A percentile compares a stretch with the other conserved stretches of the same genome.
phyloP scores from a whole-genome alignment of 2,888 invertebrate genomes.

The Xylocampa areola region DNA sequence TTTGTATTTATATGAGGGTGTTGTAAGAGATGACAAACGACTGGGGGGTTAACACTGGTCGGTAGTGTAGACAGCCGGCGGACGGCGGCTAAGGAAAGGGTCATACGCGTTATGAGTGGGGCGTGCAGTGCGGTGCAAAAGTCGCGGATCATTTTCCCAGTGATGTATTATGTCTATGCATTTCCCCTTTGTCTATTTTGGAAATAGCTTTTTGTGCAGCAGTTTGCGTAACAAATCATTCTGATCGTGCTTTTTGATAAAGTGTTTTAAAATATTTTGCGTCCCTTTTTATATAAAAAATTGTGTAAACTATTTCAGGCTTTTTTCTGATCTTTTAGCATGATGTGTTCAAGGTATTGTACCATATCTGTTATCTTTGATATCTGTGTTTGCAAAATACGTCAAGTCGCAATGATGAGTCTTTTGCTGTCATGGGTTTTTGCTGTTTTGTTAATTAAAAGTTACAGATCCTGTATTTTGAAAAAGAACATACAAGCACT shows the following conservation, averaged over 20 bases:
- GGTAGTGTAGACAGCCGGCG: constrained; percentile 48
- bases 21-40: constrained; percentile 87
- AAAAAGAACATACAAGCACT: no score
- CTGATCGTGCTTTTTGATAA: constrained; percentile 27
- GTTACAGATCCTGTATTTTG: no score
- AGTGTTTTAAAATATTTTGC: constrained; percentile 10
- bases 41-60: constrained; percentile 67
- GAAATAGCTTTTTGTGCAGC: constrained; percentile 29
- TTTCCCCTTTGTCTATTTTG: constrained; percentile 43
- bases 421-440: no score
- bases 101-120: constrained; percentile 41
- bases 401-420: no score
- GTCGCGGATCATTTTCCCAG: constrained; percentile 41
- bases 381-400: no score
- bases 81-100: constrained; percentile 43
- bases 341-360: no score
- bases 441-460: no score
- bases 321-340: no score
- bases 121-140: constrained; percentile 43
- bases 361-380: no score
- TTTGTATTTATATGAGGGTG: constrained; percentile 87
- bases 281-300: no score
- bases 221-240: constrained; percentile 42
- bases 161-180: constrained; percentile 45
- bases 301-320: no score